Conservation (phyloP, 1,140 invertebrate species). For the Coptotermes formosanus region DNA sequence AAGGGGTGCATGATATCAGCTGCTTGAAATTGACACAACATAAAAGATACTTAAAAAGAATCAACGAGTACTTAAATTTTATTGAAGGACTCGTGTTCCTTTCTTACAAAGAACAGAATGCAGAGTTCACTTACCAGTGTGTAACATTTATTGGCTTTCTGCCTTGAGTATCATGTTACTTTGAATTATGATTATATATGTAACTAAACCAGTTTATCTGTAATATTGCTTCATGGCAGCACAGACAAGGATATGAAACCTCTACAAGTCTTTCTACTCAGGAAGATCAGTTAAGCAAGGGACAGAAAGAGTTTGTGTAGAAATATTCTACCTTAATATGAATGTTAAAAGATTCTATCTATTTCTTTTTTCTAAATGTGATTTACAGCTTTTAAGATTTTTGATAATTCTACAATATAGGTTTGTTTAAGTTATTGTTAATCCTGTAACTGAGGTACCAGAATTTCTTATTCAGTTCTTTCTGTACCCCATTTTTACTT, state of each 20-base stretch:
- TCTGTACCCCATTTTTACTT: not conserved
- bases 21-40: too few relatives aligned
- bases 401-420: not conserved
- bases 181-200: not conserved
- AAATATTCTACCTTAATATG: not conserved
- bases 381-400: not conserved
- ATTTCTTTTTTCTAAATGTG: not conserved
- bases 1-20: too few relatives aligned
- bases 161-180: not conserved
- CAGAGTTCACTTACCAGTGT: too few relatives aligned
- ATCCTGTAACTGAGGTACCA: not conserved
- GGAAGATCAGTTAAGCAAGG: not conserved
- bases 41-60: too few relatives aligned
- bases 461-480: not conserved
- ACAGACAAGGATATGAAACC: constrained; percentile 11
- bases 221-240: not conserved
- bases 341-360: not conserved
- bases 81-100: too few relatives aligned
- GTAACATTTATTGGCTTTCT: not conserved
- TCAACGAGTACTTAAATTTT: too few relatives aligned
- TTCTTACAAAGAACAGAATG: too few relatives aligned
- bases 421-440: not conserved
- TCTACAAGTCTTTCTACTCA: constrained; percentile 4
- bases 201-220: not conserved
- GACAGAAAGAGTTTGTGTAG: not conserved